Evolutionary conservation across 2,797 vertebrate species (phyloP).

Genomic region (Echiichthys vipera): DNA sequence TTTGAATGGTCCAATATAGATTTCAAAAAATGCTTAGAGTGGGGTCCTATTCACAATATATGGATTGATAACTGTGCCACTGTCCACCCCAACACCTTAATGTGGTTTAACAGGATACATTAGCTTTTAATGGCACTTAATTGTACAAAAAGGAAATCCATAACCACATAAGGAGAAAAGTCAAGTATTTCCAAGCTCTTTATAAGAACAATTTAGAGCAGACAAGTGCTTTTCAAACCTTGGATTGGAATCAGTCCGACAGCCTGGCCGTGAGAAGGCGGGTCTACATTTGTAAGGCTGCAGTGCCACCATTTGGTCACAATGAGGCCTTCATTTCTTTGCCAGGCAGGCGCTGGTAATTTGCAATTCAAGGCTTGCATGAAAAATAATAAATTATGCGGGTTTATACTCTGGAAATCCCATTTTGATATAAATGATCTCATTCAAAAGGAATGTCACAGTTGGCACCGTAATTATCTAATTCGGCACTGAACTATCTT

Average conservation of each 20-base stretch:
- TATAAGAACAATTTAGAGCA: slow-evolving; percentile 89
- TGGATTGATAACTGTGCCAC: slow-evolving; percentile 51
- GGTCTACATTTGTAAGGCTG: slow-evolving; percentile 79
- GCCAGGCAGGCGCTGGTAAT: slow-evolving; percentile 1
- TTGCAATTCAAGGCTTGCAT: slow-evolving; percentile 24
- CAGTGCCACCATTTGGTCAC: slow-evolving; percentile 84
- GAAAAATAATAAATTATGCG: slow-evolving; percentile 40
- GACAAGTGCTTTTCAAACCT: slow-evolving; percentile 90
- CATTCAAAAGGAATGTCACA: slow-evolving; percentile 44
- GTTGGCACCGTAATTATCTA: slow-evolving; percentile 46
- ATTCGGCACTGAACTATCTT: slow-evolving; percentile 27
- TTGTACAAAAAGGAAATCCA: slow-evolving; percentile 87
- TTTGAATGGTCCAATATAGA: slow-evolving; percentile 70
- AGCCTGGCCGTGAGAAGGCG: slow-evolving; percentile 44
- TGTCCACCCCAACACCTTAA: slow-evolving; percentile 79
- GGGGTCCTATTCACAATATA: slow-evolving; percentile 61
- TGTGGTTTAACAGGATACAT: slow-evolving; percentile 83
- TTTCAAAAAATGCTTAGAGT: slow-evolving; percentile 61
- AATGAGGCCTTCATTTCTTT: slow-evolving; percentile 12
- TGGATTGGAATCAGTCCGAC: slow-evolving; percentile 81
- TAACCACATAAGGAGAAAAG: slow-evolving; percentile 88
- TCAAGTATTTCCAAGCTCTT: slow-evolving; percentile 90
- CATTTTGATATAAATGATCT: slow-evolving; percentile 49
- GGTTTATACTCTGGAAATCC: slow-evolving; percentile 42
- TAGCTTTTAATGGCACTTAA: slow-evolving; percentile 88